Evolutionary conservation across 2,113 vertebrate species (phyloP).

Genomic region (Tympanuchus pallidicinctus): DNA sequence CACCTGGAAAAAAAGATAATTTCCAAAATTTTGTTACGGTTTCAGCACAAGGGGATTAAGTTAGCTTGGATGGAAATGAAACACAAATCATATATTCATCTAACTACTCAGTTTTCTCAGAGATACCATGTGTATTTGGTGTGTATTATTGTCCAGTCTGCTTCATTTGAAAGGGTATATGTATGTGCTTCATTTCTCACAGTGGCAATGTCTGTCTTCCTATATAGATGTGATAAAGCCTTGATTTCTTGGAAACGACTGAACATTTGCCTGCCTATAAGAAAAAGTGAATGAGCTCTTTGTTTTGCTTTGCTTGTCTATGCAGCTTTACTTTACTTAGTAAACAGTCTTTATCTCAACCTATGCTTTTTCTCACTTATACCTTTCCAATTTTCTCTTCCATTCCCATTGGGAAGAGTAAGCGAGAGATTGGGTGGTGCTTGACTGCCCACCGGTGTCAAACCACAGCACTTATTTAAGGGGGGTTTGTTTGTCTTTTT

Average conservation of each 20-base stretch:
- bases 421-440: fast-evolving
- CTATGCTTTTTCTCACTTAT: not conserved
- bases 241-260: not conserved
- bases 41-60: not conserved
- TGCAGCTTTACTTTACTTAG: not conserved
- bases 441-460: not conserved
- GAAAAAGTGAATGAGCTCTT: not conserved
- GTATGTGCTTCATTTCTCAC: not conserved
- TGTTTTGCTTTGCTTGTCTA: not conserved
- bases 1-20: constrained; percentile 79
- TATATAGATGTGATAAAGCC: not conserved
- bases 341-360: not conserved
- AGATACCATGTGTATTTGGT: not conserved
- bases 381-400: not conserved
- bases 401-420: fast-evolving
- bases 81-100: not conserved
- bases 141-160: not conserved
- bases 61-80: not conserved
- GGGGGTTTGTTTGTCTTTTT: not conserved
- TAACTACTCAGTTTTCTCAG: not conserved
- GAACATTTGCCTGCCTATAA: not conserved
- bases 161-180: not conserved
- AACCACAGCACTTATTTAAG: not conserved
- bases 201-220: not conserved
- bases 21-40: not conserved